These are phyloP conservation scores for Himalopsyche phryganea DNA, from an alignment of 1,140 invertebrate genomes.

Conservation along the genomic window DNA sequence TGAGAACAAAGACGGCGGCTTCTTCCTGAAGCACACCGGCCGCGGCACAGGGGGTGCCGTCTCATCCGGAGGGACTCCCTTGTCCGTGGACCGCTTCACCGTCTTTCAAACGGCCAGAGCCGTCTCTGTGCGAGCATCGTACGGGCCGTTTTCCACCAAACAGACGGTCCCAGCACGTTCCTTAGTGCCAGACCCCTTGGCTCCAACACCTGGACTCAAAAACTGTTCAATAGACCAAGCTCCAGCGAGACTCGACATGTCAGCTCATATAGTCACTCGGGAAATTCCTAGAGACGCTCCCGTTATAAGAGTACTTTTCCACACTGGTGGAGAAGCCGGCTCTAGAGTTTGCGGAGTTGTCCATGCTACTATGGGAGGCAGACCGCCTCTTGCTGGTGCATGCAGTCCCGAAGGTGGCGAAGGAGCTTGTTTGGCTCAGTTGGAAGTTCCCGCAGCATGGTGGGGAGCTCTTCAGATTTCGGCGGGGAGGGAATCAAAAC, in stretches of 20 bases:
- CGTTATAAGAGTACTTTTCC: constrained; percentile 83
- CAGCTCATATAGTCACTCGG: constrained; percentile 83
- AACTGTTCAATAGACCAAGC: constrained; percentile 36
- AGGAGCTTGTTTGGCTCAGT: constrained; percentile 81
- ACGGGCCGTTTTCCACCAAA: constrained; percentile 89
- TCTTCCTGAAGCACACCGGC: constrained; percentile 78
- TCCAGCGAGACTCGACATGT: constrained; percentile 78
- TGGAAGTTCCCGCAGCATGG: constrained; percentile 77
- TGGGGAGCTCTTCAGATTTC: constrained; percentile 73
- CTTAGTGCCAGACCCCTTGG: constrained; percentile 75
- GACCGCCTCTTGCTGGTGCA: constrained; percentile 67
- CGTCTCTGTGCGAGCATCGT: constrained; percentile 81
- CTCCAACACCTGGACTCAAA: constrained; percentile 34
- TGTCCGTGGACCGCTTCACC: constrained; percentile 79
- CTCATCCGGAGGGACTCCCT: constrained; percentile 48
- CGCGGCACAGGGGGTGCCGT: constrained; percentile 54
- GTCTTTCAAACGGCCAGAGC: constrained; percentile 83
- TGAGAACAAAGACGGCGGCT: constrained; percentile 84
- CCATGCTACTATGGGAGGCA: constrained; percentile 43
- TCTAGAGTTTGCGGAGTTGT: constrained; percentile 46
- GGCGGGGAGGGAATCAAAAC: constrained; percentile 55
- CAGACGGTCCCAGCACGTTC: constrained; percentile 89
- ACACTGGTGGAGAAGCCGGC: constrained; percentile 77
- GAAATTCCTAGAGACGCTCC: constrained; percentile 81
- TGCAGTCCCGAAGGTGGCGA: constrained; percentile 86